Base-by-base conservation (phyloP, 1,140 invertebrate genomes). In the Ostrea denselamellosa region DNA sequence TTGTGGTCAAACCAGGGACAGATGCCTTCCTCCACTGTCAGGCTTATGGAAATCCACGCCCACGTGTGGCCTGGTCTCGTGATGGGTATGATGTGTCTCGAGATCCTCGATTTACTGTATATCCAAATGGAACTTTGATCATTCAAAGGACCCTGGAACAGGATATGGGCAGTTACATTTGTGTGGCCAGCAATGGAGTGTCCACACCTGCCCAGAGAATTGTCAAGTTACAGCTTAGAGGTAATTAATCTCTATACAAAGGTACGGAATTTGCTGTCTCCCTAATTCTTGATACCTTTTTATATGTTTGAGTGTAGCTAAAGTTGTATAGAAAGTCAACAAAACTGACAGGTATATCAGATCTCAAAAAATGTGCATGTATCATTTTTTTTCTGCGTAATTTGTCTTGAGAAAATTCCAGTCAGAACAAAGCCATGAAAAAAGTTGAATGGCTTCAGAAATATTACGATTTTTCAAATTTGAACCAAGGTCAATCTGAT, bases 21-120 rank as follows among this genome's bases (percentile, higher is more conserved):
- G 90, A 90, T 28, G 90, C 91, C n/a, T 90, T 90, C 89, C 86
- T 93, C n/a, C 89, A 91, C 85, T 93, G 92, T 62, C 91, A 92
- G 71, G 90, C 91, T 8, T 85, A 87, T 34, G 91, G 91, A 4
- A 89, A 54, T 28, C 91, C 91, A 14, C 77, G 58, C 8, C 89
- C 91, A 5, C 71, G 52, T 14, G 81, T 91, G 0, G 53, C 86
- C n/a, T 92, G 91, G 91, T 85, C 88, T 34, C 81, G 87, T 56
- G 85, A 87, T 25, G 90, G 88, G 8, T 58, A 68, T 12, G 25
- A 65, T 25, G 22, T 92, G 8, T 9, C 19, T 12, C 81, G 68
- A 25, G 84, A 54, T 14, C 86, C 85, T 1, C 88, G 90, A 34
- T 86, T 83, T 68, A 81, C 85, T 58, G 89, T 91, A 7, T 91